Evolutionary conservation across 2,888 invertebrate species (phyloP).

Genomic region (Biston betularia): DNA sequence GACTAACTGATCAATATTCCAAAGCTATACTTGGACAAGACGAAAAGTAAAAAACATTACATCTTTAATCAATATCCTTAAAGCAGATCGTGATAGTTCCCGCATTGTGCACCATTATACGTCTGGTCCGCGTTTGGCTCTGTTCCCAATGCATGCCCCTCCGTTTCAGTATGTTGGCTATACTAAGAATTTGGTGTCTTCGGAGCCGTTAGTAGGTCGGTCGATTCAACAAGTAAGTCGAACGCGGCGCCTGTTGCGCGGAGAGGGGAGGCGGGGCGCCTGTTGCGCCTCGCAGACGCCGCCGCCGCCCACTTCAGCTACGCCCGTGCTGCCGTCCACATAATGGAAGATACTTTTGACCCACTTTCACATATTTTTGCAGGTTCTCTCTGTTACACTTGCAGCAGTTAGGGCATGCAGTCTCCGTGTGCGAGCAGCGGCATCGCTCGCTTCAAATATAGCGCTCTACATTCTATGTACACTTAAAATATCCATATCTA

Average conservation of each 20-base stretch:
- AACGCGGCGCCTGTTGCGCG: conserved; percentile 80
- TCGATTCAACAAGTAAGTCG: conserved; percentile 85
- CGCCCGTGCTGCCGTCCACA: conserved; percentile 67
- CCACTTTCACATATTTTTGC: conserved; percentile 61
- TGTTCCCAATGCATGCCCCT: conserved; percentile 42
- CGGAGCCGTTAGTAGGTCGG: conserved; percentile 83
- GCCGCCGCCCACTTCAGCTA: conserved; percentile 69
- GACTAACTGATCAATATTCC: too few relatives aligned
- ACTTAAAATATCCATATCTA: conserved; percentile 1
- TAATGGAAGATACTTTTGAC: conserved; percentile 74
- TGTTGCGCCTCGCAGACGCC: conserved; percentile 84
- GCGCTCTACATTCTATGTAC: conserved; percentile 29
- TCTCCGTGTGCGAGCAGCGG: conserved; percentile 42
- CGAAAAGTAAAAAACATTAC: not conserved
- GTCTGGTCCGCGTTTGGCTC: conserved; percentile 18
- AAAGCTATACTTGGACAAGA: not conserved
- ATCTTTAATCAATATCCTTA: not conserved
- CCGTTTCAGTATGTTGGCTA: conserved; percentile 45
- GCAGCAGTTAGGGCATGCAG: conserved; percentile 41
- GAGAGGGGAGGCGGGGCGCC: conserved; percentile 71
- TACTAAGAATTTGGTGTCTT: conserved; percentile 66
- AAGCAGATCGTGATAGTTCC: not conserved
- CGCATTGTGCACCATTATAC: conserved; percentile 31
- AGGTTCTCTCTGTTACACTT: conserved; percentile 52
- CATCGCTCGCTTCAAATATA: conserved; percentile 26